Conservation (phyloP, 2,797 vertebrate species). For the Alca torda region DNA sequence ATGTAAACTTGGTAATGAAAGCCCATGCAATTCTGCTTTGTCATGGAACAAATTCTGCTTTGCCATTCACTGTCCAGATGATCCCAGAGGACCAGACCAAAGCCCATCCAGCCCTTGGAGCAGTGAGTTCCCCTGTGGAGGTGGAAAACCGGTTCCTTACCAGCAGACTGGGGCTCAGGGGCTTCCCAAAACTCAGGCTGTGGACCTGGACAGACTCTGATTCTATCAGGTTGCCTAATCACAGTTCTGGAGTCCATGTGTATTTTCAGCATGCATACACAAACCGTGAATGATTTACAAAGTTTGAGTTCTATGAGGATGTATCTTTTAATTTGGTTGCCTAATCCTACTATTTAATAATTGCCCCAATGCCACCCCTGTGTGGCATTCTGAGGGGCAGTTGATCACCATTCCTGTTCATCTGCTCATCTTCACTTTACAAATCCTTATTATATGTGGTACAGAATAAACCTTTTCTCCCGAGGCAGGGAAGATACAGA, state of each 20-base stretch:
- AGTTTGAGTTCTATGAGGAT: not conserved
- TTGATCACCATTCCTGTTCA: not conserved
- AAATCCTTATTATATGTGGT: not conserved
- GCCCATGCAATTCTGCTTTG: not conserved
- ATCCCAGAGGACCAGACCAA: not conserved
- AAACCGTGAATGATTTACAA: not conserved
- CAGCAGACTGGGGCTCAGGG: not conserved
- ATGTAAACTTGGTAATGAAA: not conserved
- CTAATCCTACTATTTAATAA: not conserved
- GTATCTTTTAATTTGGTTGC: not conserved
- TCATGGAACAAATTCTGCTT: not conserved
- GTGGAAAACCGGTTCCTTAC: not conserved
- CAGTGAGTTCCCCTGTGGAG: not conserved
- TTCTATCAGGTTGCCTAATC: not conserved
- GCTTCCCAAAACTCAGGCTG: not conserved
- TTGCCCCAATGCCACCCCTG: not conserved
- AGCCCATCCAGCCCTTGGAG: not conserved
- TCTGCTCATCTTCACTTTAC: not conserved
- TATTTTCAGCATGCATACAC: not conserved
- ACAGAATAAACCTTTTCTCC: not conserved
- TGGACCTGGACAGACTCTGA: not conserved
- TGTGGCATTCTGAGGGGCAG: not conserved
- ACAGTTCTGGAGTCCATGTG: not conserved
- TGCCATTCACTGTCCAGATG: not conserved
- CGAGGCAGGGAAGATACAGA: not conserved